Evolutionary conservation across 2,113 vertebrate species (phyloP), one percentile per base, ranked within the genome.

Genomic region (Taurulus bubalis): DNA sequence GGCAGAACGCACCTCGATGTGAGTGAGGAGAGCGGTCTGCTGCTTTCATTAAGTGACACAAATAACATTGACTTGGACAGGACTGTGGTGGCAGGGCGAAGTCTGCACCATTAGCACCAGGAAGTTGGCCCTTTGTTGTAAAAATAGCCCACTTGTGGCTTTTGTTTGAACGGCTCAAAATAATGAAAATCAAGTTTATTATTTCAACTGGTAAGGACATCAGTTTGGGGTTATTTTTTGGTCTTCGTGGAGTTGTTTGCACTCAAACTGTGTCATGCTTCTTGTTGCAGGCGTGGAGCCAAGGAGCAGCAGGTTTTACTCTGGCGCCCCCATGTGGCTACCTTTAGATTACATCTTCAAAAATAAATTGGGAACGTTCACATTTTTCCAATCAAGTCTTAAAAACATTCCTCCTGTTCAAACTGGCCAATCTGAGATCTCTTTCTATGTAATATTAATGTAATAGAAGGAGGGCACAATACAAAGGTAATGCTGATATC

Each of bases 11-110:
- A 82, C 90, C 89, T 92, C 82, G 83, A 80, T 60, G 42, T 53
- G 82, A 91, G 86, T 76, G 71, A 78, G 86, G 82, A 80, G 73
- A 81, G 66, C 36, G 24, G 87, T 93, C 93, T 94, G 93, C 85
- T 94, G 92, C 91, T 92, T 92, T 94, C 92, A 94, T 94, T 92
- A 93, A 90, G 75, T 80, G 87, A 89, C 92, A 93, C 90, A 81
- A 91, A 89, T 89, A 90, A 89, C 79, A 82, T 55, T 59, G 84
- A 88, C 71, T 84, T 78, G 80, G 84, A 85, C 79, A 40, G 79
- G 63, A 67, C 67, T 71, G 67, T 14, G 28, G 69, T 75, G 84
- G 86, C 81, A 83, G 79, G 87, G 88, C 72, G 34, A 65, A 5
- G 72, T 47, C 86, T 85, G 88, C 74, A 28, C 82, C 80, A 76